A percentile compares a stretch with the other conserved stretches of the same genome.
phyloP scores from a whole-genome alignment of 2,797 vertebrate genomes.

The Lagorchestes hirsutus region DNA sequence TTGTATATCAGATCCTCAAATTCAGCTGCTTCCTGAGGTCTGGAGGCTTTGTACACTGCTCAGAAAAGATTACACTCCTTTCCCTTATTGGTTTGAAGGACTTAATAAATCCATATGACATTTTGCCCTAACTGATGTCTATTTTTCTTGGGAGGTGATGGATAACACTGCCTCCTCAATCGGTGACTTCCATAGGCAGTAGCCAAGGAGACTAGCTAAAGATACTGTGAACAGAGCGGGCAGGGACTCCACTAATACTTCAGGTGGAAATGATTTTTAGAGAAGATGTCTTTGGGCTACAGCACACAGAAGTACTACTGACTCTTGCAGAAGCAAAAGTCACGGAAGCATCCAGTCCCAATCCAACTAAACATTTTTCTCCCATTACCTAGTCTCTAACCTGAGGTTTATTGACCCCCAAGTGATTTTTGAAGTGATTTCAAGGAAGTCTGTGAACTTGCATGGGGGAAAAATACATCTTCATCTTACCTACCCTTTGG shows the following conservation, averaged over 20 bases:
- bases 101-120: background rate
- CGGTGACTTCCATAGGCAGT: background rate
- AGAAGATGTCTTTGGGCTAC: background rate
- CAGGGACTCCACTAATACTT: conserved; percentile 6
- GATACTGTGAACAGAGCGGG: background rate
- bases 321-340: background rate
- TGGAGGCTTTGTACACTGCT: conserved; percentile 8
- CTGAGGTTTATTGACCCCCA: background rate
- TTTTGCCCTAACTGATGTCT: conserved; percentile 19
- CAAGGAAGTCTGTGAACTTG: background rate
- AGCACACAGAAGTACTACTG: background rate
- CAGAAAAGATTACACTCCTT: background rate
- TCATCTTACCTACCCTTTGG: background rate
- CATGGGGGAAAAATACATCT: background rate
- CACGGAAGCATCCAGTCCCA: background rate
- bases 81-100: background rate
- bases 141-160: background rate
- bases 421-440: background rate
- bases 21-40: background rate
- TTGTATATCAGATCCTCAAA: conserved; percentile 33
- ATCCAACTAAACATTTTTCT: background rate
- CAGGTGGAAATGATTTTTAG: background rate
- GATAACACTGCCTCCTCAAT: background rate
- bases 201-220: background rate
- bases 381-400: background rate